Evolutionary conservation across 2,113 vertebrate species (phyloP), one percentile per base, ranked within the genome.

Genomic region (Empidonax traillii): DNA sequence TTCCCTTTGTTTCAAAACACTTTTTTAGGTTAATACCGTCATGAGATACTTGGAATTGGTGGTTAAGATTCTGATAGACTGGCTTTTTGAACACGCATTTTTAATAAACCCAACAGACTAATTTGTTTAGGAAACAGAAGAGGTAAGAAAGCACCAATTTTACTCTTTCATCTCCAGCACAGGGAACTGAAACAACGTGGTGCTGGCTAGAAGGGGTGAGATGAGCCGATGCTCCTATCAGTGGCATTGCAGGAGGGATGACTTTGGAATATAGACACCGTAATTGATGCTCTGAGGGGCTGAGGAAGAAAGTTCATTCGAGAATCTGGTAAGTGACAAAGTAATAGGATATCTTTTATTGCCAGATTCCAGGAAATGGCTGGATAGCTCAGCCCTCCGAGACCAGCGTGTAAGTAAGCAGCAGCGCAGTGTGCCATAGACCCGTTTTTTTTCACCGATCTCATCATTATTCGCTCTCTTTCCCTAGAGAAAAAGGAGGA

Each of bases 211-310:
- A 16, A 41, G 22, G 63, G 46, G 46, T 25, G 68, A 77, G 72
- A 10, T 2, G 18, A 62, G 82, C 10, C 1, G 2, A 1, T 16
- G 44, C 41, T 31, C 35, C 1, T 37, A 9, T 1, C 31, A 2
- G 18, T 1, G 58, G 44, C 25, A 11, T 1, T 13, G 53, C 5
- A 0, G 3, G 37, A 76, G 0, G 27, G 81, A 44, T 58, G 88
- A 14, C 43, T 93, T 73, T 31, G 43, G 67, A 49, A 13, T 4
- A 28, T 0, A 35, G 39, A n/a, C 55, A 14, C 10, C 3, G 44
- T 8, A 35, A 41, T 2, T 33, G 77, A 16, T 8, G 8, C 21
- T 23, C 66, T 23, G n/a, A 88, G 35, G 18, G 59, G 55, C 0
- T 43, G 44, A 66, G 72, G 20, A 56, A n/a, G 35, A 31, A 39